Conservation (phyloP, 2,113 vertebrate genomes). For the Nymphicus hollandicus region DNA sequence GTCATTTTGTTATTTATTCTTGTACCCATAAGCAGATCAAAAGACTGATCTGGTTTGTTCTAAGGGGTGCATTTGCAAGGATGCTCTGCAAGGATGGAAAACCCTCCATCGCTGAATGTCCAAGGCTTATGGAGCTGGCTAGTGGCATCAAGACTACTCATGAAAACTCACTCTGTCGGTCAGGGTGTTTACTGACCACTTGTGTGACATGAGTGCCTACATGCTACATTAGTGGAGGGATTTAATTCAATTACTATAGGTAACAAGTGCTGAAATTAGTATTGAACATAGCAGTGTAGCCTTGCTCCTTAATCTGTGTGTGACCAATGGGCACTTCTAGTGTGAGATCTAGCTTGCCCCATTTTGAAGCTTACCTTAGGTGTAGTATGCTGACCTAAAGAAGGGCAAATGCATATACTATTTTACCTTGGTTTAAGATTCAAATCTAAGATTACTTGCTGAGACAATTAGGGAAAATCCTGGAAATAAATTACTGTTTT, state of each 20-base stretch:
- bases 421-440: neutral
- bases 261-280: neutral
- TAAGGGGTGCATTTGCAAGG: neutral
- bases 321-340: neutral
- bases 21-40: neutral
- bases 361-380: neutral
- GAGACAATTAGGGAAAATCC: neutral
- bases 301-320: neutral
- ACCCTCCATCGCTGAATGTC: fast-evolving
- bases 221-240: fast-evolving
- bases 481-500: neutral
- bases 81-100: neutral
- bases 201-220: neutral
- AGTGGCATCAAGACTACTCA: neutral
- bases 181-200: neutral
- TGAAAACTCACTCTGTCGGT: neutral
- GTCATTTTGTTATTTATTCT: neutral
- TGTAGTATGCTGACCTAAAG: neutral
- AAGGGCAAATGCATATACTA: neutral
- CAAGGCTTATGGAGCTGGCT: neutral
- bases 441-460: neutral
- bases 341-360: neutral
- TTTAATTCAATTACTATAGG: neutral
- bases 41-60: neutral
- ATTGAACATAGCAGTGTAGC: neutral